Evolutionary conservation across 1,140 invertebrate species (phyloP), one percentile per base, ranked within the genome.

Genomic region (Campoletis sonorensis): DNA sequence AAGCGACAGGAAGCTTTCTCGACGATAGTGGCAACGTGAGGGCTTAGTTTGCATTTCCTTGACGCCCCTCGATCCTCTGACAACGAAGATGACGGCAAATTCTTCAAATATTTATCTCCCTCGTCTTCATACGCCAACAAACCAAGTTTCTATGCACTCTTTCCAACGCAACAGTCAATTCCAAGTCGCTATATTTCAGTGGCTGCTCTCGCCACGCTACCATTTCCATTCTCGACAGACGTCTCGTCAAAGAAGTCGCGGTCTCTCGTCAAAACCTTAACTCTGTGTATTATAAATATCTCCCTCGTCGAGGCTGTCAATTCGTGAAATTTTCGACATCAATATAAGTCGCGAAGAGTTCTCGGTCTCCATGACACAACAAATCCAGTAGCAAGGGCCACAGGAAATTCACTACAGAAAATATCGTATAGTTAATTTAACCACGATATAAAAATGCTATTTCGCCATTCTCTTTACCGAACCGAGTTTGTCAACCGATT

Each of bases 61-160:
- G 37, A 30, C 30, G 8, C 67, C 58, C 73, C 18, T n/a, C 64
- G 16, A 21, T 37, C 61, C 58, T 64, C 67, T 77, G 73, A 77
- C 83, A 72, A 83, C 79, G 84, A 85, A 79, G 81, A 70, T 85
- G 85, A 85, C 88, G 90, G 88, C 88, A 90, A 91, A 91, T 91
- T 91, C 90, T 84, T 90, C 89, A 91, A 91, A 91, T 91, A 91
- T 91, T 91, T 91, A 91, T 91, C 89, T 86, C 85, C 84, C 76
- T 78, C 76, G 76, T 45, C 76, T 26, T 64, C 76, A 40, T 45
- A 33, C 45, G 79, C 84, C 82, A 84, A 78, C 84, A 83, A 84
- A 72, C 85, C 85, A 82, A 85, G 54, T 80, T n/a, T 82, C 21
- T 64, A 30, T 54, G 21, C 49, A 16, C 72, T 61, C 71, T 61